Conservation (phyloP, 2,113 vertebrate genomes). For the Protobothrops flavoviridis region DNA sequence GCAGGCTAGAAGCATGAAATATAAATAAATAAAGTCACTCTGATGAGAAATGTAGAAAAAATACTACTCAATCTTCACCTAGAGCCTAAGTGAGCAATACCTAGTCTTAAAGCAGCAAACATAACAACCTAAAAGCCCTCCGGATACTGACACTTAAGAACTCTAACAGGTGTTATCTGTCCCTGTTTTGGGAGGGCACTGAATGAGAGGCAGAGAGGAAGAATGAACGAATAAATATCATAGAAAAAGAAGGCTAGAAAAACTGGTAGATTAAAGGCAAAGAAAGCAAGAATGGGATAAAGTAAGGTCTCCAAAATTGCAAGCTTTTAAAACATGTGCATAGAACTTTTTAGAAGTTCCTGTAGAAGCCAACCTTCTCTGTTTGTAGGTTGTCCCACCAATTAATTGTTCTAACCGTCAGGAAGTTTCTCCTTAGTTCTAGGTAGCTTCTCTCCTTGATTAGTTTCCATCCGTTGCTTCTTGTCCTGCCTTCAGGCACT, state of each 20-base stretch:
- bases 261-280: not conserved
- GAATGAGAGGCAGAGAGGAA: not conserved
- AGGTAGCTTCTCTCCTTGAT: too few species aligned
- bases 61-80: not conserved
- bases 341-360: not conserved
- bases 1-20: not conserved
- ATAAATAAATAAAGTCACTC: not conserved
- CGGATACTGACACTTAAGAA: not conserved
- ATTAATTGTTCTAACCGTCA: too few species aligned
- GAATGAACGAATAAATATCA: not conserved
- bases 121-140: not conserved
- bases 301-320: not conserved
- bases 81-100: not conserved
- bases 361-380: not conserved
- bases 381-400: not conserved
- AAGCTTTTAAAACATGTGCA: not conserved
- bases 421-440: too few species aligned
- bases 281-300: not conserved
- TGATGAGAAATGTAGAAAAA: not conserved
- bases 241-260: not conserved
- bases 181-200: not conserved
- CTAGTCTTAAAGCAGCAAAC: not conserved
- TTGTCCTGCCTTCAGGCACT: too few species aligned
- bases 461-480: too few species aligned
- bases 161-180: not conserved